A percentile compares a stretch with the other conserved stretches of the same genome.
Conservation (phyloP, 2,797 vertebrate genomes). For the Leptoclinus maculatus region DNA sequence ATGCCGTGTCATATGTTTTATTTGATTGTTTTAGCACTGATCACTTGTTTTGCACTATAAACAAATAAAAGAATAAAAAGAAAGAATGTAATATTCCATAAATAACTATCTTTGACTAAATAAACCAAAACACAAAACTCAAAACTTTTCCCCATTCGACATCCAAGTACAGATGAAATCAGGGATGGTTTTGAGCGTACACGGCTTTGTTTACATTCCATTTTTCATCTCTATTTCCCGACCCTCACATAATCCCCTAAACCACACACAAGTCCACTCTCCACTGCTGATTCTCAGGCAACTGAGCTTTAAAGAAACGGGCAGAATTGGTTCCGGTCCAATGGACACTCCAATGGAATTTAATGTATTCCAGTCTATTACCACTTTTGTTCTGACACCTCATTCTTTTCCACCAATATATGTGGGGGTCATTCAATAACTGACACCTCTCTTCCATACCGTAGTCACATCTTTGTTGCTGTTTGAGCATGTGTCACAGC, state of each 20-base stretch:
- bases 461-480: conserved; percentile 84
- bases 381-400: conserved; percentile 84
- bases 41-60: background rate
- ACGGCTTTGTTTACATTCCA: conserved; percentile 49
- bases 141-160: background rate
- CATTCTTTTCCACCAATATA: conserved; percentile 84
- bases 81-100: background rate
- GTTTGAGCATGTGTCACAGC: conserved; percentile 85
- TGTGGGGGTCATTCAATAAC: conserved; percentile 85
- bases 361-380: conserved; percentile 88
- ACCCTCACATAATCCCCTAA: conserved; percentile 64
- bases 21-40: background rate
- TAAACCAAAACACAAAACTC: background rate
- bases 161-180: conserved; percentile 31
- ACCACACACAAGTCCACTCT: conserved; percentile 58
- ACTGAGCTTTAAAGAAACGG: conserved; percentile 76
- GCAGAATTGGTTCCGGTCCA: conserved; percentile 82
- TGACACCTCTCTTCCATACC: conserved; percentile 84
- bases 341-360: conserved; percentile 79
- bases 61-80: background rate
- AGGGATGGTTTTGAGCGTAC: conserved; percentile 26
- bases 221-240: conserved; percentile 27
- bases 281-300: conserved; percentile 59
- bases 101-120: background rate
- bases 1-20: background rate